Evolutionary conservation across 1,140 invertebrate genomes (phyloP), one percentile per base, ranked within the genome.

Genomic region (Leptinotarsa undecemlineata): DNA sequence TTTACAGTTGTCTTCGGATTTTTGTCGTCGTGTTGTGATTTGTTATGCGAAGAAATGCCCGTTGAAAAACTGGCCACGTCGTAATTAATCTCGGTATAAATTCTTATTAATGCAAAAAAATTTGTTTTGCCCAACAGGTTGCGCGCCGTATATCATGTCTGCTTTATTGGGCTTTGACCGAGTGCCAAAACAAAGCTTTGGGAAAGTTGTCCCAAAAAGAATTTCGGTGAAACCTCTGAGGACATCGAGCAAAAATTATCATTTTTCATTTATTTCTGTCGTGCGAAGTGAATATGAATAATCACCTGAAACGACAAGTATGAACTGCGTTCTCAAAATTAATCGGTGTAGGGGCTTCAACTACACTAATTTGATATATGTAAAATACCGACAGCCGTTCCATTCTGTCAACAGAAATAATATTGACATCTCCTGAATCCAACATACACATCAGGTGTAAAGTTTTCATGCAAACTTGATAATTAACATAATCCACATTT

Each of bases 1-100:
- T 77, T 75, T 77, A 77, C 76, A 69, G 73, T 77, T 72, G 60
- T 76, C 72, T 72, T 60, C 51, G 47, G 15, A 76, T 76, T 76
- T 76, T 76, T 76, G 73, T 74, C 57, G 73, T 3, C 47, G 20
- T 51, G 19, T 51, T 60, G 20, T 70, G 48, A 60, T 51, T 20
- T 21, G 33, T 51, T 48, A 48, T 42, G 19, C 5, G 15, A 48
- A 70, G 48, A 60, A 57, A 51, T 70, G n/a, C 47, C 26, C 20
- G 26, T 21, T 64, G 63, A 21, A 64, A 64, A 64, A 64, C 26
- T 42, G 33, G 33, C 33, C 33, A 42, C 8, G 33, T 64, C 63
- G 20, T 64, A 21, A 64, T 64, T 64, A 23, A 64, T 64, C 1
- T 64, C 63, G 20, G 4, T 23, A 64, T 64, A 64, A 64, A 64